Evolutionary conservation across 2,888 invertebrate genomes (phyloP).

Genomic region (Tuberolachnus salignus): DNA sequence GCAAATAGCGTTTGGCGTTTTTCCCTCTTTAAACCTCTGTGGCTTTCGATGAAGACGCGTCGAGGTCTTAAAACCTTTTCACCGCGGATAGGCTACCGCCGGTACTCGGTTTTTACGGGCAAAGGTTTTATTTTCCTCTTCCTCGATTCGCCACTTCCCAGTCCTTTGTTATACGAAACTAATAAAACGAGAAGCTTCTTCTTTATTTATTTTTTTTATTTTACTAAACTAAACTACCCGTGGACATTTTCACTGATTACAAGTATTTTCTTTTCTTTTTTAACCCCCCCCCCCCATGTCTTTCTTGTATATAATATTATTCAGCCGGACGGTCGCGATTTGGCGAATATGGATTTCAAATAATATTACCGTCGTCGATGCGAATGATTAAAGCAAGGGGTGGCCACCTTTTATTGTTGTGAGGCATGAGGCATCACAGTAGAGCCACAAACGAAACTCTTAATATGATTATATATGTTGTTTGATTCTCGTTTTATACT

Average conservation of each 20-base stretch:
- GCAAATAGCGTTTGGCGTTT: constrained; percentile 25
- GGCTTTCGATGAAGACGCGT: constrained; percentile 15
- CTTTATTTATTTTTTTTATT: not conserved
- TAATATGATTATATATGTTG: too few relatives aligned
- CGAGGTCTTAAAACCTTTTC: constrained; percentile 25
- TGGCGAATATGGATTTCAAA: too few relatives aligned
- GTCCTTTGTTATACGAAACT: not conserved
- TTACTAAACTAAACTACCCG: not conserved
- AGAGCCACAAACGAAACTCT: too few relatives aligned
- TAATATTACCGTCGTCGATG: too few relatives aligned
- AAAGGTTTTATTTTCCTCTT: constrained; percentile 32
- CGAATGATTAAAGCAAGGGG: too few relatives aligned
- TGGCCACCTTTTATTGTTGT: too few relatives aligned
- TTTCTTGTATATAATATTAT: too few relatives aligned
- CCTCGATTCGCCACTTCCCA: not conserved
- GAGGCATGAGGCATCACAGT: too few relatives aligned
- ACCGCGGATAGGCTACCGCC: not conserved
- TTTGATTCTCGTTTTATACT: too few relatives aligned
- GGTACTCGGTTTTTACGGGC: constrained; percentile 12
- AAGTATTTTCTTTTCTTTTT: not conserved
- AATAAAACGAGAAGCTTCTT: constrained; percentile 1
- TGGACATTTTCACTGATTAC: too few relatives aligned
- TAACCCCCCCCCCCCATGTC: too few relatives aligned
- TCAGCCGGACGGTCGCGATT: too few relatives aligned
- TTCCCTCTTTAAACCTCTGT: constrained; percentile 23